A percentile compares a stretch with the other conserved stretches of the same genome.
Conservation (phyloP, 2,888 invertebrate genomes). For the Lasioglossum zephyrum region DNA sequence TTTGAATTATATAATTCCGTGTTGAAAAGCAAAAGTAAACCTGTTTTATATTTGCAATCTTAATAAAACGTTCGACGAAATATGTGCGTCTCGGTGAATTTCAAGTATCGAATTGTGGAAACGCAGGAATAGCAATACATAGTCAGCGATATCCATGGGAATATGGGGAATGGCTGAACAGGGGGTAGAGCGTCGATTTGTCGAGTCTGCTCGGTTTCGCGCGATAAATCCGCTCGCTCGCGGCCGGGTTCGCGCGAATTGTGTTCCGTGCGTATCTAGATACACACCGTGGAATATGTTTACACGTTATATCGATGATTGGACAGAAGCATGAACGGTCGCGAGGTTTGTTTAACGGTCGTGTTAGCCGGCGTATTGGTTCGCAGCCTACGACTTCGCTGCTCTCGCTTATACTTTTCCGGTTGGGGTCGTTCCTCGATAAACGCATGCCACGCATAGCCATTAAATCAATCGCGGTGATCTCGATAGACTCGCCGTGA, state of each 20-base stretch:
- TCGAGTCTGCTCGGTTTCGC: constrained; percentile 37
- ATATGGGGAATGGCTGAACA: constrained; percentile 13
- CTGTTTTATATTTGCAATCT: too few relatives aligned
- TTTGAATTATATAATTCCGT: too few relatives aligned
- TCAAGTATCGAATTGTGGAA: neutral
- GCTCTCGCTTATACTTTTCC: constrained; percentile 52
- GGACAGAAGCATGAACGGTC: constrained; percentile 29
- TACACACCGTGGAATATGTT: constrained; percentile 57
- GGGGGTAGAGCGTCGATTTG: constrained; percentile 31
- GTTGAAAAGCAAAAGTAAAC: too few relatives aligned
- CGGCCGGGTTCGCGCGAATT: constrained; percentile 18
- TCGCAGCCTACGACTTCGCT: neutral
- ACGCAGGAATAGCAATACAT: neutral
- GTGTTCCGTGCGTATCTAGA: constrained; percentile 55
- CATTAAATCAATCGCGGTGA: constrained; percentile 34
- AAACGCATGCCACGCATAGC: constrained; percentile 45
- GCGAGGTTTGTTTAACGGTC: constrained; percentile 46
- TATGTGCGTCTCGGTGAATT: too few relatives aligned
- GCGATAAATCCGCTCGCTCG: constrained; percentile 44
- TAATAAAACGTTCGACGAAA: too few relatives aligned
- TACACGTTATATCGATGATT: constrained; percentile 55
- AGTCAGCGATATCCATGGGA: neutral
- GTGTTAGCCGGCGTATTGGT: constrained; percentile 48
- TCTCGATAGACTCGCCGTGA: constrained; percentile 33
- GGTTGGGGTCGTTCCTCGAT: constrained; percentile 50